Evolutionary conservation across 2,888 invertebrate species (phyloP).

Genomic region (Aphodius sticticus): DNA sequence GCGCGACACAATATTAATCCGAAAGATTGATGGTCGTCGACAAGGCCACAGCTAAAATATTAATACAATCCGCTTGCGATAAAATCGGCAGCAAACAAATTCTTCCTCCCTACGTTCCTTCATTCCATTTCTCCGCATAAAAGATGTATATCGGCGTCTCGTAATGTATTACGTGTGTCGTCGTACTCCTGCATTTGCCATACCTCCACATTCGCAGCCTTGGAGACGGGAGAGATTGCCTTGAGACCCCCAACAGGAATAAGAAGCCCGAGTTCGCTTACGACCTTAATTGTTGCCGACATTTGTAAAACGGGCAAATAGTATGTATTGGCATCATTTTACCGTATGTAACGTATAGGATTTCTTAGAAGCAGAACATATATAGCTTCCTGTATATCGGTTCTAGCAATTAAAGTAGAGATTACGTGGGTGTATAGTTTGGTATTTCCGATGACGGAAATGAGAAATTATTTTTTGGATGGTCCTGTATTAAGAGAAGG

Average conservation of each 20-base stretch:
- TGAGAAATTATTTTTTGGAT: too few relatives aligned
- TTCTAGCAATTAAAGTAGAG: too few relatives aligned
- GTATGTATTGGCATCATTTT: neutral
- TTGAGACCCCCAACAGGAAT: neutral
- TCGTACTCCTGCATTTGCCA: neutral
- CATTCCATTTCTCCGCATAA: neutral
- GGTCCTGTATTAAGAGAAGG: too few relatives aligned
- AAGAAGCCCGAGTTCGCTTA: neutral
- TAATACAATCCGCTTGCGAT: neutral
- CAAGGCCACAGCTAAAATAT: neutral
- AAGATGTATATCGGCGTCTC: slow-evolving; percentile 4
- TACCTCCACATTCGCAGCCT: neutral
- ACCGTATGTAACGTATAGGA: neutral
- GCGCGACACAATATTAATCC: neutral
- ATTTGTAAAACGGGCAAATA: neutral
- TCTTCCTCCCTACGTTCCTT: neutral
- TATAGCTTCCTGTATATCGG: neutral
- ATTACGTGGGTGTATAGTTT: too few relatives aligned
- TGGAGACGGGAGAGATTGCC: neutral
- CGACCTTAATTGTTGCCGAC: neutral
- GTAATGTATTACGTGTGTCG: slow-evolving; percentile 4
- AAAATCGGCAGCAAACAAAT: neutral
- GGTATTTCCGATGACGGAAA: too few relatives aligned
- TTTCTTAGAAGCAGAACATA: neutral
- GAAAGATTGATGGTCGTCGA: neutral